Conservation (phyloP, 2,888 invertebrate genomes). For the Parnassius mnemosyne region DNA sequence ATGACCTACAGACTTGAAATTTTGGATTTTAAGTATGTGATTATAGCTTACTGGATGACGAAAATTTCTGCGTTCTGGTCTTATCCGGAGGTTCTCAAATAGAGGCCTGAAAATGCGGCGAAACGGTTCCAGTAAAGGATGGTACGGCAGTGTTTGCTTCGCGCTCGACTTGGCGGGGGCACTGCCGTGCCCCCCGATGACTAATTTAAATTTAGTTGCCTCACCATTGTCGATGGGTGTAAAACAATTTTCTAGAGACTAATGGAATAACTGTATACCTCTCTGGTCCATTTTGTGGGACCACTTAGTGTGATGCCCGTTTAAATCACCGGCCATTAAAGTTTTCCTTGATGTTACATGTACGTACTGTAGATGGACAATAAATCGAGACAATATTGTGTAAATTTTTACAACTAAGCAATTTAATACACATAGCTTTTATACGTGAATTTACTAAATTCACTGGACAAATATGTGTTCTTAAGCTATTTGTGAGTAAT, state of each 20-base stretch:
- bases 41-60: too few relatives aligned
- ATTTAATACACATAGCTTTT: constrained; percentile 22
- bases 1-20: too few relatives aligned
- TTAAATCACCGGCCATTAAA: constrained; percentile 5
- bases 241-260: constrained; percentile 10
- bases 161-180: too few relatives aligned
- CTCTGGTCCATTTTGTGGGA: constrained; percentile 27
- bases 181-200: too few relatives aligned
- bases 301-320: too few relatives aligned
- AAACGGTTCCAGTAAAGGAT: too few relatives aligned
- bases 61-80: too few relatives aligned
- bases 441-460: constrained; percentile 21
- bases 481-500: constrained; percentile 28
- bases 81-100: too few relatives aligned
- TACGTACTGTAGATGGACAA: constrained; percentile 26
- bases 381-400: constrained; percentile 29
- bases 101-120: too few relatives aligned
- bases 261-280: constrained; percentile 25
- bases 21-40: too few relatives aligned
- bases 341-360: constrained; percentile 25
- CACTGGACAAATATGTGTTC: background rate
- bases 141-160: too few relatives aligned
- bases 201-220: constrained; percentile 21
- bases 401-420: constrained; percentile 22
- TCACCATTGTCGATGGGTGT: constrained; percentile 12